Evolutionary conservation across 2,113 vertebrate species (phyloP), one percentile per base, ranked within the genome.

Genomic region (Noctilio leporinus): DNA sequence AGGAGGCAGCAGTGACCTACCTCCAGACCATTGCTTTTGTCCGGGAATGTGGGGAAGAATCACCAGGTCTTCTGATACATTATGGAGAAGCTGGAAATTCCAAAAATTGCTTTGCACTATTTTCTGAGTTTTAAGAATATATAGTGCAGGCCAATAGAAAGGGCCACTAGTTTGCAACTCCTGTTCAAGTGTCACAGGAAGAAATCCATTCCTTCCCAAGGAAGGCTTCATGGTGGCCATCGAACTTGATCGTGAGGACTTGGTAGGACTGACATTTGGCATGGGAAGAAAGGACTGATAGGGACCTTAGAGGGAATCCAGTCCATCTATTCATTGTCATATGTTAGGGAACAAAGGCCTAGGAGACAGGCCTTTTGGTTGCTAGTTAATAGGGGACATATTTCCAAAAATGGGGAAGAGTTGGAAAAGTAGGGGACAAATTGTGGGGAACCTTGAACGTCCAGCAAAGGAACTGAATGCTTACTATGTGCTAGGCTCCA

Each of bases 1-100:
- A 97, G 97, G 82, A 94, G 97, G 96, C 95, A 96, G 97, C 81
- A 88, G 76, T 47, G 35, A 91, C 47, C 81, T 67, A 88, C 90
- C 24, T 59, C 38, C 84, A 43, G 38, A 57, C 14, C 4, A 16
- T 2, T 1, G 53, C 16, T 40, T 85, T 40, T 9, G 24, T 78
- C 14, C 20, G 6, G 72, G 30, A 76, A 19, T 2, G 26, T 16
- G 14, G 5, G 5, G 16, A 22, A 35, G 70, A 35, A 65, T 69
- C 72, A 11, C 14, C 28, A 62, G 38, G 19, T 26, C 59, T 75
- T 89, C 49, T 30, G 59, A 51, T 22, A n/a, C 33, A 35, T 12
- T 30, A 40, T 16, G 77, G 47, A 83, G 47, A 62, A 80, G 5
- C n/a, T 72, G 26, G 14, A 78, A 77, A 92, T 53, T 40, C 17